Evolutionary conservation across 37 sponge, comb jelly and placozoan species (phyloP), one percentile per base, ranked within the genome.

Genomic region (Corticium candelabrum): DNA sequence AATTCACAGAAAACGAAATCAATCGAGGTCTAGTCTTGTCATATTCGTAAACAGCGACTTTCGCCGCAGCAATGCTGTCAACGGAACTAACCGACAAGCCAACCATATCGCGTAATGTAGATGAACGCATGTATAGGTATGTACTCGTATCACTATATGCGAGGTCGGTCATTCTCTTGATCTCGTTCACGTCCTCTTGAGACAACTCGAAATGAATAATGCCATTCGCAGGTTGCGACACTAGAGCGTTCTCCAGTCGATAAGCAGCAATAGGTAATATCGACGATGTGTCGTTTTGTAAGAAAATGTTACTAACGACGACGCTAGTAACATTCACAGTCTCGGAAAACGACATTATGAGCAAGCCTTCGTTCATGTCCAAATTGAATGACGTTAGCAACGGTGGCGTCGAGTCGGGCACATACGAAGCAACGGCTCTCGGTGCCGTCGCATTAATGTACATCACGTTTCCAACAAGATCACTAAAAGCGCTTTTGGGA

Each of bases 21-120:
- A 94, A 72, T 35, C 68, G 34, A 2, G 95, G 95, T 2, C 27
- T 50, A 0, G 80, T 76, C 11, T 37, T 3, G 41, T 94, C 91
- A 50, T 74, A 73, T 30, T 32, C 69, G 80, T 43, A 43, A 43
- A 21, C 56, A 11, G 56, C 11, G 56, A 43, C 56, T n/a, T n/a
- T n/a, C n/a, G n/a, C n/a, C n/a, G n/a, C n/a, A n/a, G n/a, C n/a
- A n/a, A n/a, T n/a, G n/a, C n/a, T n/a, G n/a, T n/a, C n/a, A n/a
- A n/a, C n/a, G n/a, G n/a, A n/a, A n/a, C n/a, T n/a, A n/a, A n/a
- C n/a, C n/a, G n/a, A n/a, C n/a, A n/a, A n/a, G n/a, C n/a, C n/a
- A n/a, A n/a, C n/a, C 85, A 94, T 80, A 41, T 94, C 95, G 75
- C 41, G 79, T 37, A 89, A 40, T 3, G 80, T 84, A 38, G 88